phyloP scores from a whole-genome alignment of 1,140 invertebrate genomes.

The Megathymus violae region DNA sequence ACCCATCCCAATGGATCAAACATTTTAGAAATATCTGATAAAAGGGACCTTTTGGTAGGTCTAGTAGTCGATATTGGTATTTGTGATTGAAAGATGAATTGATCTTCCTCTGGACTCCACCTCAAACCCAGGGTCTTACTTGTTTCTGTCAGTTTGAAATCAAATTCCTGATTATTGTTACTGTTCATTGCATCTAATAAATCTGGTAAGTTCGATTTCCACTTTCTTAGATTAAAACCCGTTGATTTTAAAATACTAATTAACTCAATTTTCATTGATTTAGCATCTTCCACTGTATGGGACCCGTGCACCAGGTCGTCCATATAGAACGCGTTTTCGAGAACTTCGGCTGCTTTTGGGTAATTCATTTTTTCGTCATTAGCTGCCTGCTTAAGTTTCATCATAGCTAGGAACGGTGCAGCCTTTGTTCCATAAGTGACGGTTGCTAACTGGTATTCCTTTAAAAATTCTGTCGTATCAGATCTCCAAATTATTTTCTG shows the following conservation, averaged over 20 bases:
- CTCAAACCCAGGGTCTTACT: neutral
- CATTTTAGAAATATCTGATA: slow-evolving; percentile 47
- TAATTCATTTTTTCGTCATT: neutral
- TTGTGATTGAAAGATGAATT: slow-evolving; percentile 36
- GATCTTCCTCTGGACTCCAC: neutral
- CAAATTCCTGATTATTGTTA: neutral
- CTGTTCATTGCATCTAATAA: neutral
- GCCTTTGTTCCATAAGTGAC: slow-evolving; percentile 2
- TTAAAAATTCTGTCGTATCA: neutral
- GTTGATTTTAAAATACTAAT: neutral
- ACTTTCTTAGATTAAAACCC: slow-evolving; percentile 7
- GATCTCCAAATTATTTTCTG: slow-evolving; percentile 5
- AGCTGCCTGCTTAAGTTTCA: neutral
- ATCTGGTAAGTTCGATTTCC: slow-evolving; percentile 5
- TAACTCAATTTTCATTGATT: neutral
- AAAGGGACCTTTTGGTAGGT: slow-evolving; percentile 45
- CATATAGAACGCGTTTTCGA: neutral
- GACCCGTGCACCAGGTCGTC: neutral
- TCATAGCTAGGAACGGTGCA: slow-evolving; percentile 3
- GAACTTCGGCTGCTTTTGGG: neutral
- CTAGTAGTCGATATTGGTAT: neutral
- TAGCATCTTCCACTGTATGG: neutral
- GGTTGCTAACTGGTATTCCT: neutral
- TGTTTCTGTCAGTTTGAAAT: slow-evolving; percentile 4
- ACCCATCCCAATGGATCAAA: slow-evolving; percentile 57